These are phyloP conservation scores for Apostichopus californicus DNA, from an alignment of 35 echinoderm and acorn worm species.

Conservation along the genomic window DNA sequence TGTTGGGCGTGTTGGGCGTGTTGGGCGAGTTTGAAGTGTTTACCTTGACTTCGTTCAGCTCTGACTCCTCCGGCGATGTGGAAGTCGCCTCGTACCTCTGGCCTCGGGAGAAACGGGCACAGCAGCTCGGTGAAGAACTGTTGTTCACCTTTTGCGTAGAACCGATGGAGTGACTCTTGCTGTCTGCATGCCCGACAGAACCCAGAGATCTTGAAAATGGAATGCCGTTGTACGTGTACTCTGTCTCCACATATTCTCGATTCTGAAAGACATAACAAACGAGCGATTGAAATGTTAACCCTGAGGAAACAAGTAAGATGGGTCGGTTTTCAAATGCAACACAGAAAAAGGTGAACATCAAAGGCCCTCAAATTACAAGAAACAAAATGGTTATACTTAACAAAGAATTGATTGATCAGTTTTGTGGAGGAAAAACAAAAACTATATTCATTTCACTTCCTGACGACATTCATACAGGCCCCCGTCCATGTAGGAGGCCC, in stretches of 20 bases:
- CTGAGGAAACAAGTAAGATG: neutral
- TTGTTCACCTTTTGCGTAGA: conserved; percentile 59
- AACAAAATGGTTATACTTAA: too few species aligned
- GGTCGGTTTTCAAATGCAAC: neutral
- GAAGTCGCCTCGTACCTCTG: conserved; percentile 72
- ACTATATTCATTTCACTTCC: too few species aligned
- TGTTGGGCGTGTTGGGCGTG: neutral
- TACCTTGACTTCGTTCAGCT: conserved; percentile 85
- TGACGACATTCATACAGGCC: too few species aligned
- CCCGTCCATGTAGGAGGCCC: too few species aligned
- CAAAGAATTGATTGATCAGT: too few species aligned
- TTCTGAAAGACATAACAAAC: conserved; percentile 62
- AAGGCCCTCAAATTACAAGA: neutral
- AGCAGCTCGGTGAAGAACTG: conserved; percentile 61
- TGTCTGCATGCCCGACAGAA: conserved; percentile 49
- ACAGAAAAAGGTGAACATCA: neutral
- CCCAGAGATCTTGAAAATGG: conserved; percentile 82
- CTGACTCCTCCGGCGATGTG: conserved; percentile 70
- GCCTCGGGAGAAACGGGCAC: conserved; percentile 72
- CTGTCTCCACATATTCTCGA: conserved; percentile 95
- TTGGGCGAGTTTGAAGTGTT: conserved; percentile 64
- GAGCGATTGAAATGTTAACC: neutral
- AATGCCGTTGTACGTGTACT: conserved; percentile 99
- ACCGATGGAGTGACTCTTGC: conserved; percentile 21
- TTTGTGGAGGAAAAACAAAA: too few species aligned